Evolutionary conservation across 2,797 vertebrate species (phyloP), one percentile per base, ranked within the genome.

Genomic region (Halcyon smyrnensis): DNA sequence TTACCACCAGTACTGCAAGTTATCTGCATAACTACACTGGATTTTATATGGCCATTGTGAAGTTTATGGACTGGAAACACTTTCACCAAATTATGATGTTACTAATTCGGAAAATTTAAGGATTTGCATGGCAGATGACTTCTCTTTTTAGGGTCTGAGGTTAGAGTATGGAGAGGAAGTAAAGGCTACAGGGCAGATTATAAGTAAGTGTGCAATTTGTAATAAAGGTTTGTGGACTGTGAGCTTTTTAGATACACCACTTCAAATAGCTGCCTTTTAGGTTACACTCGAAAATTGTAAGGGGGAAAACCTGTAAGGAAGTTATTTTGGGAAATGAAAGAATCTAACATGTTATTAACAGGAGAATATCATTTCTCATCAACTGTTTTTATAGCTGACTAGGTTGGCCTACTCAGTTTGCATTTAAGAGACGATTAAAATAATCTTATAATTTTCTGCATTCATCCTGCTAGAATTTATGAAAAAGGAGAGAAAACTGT

Each of bases 141-240:
- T n/a, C 32, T 86, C 45, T 41, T 78, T 62, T 46, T 51, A 51
- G 37, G 81, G 41, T 69, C 36, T 77, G 51, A 86, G 39, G 64
- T 87, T 91, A 41, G 41, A 51, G 60, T 43, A 94, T 87, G 59
- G 43, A 50, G 62, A 89, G 79, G 64, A 93, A 89, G 64, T 76
- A 64, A 89, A 89, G 32, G 68, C 83, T 83, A 70, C 78, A 90
- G 65, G 30, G 48, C 19, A 15, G 64, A 79, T 87, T 95, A 3
- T 78, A 87, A 84, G 39, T 62, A 69, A 60, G 14, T 48, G 24
- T 4, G 12, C 63, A 83, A 46, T 82, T 91, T 8, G 9, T 93
- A 92, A 88, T 95, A 90, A 92, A 79, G 41, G 68, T 94, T 95
- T 95, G 82, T 93, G 71, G 34, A 57, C 90, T 96, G 56, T 73